These are phyloP conservation scores for Tangara arthus DNA, from an alignment of 2,797 vertebrate species.

Conservation along the genomic window DNA sequence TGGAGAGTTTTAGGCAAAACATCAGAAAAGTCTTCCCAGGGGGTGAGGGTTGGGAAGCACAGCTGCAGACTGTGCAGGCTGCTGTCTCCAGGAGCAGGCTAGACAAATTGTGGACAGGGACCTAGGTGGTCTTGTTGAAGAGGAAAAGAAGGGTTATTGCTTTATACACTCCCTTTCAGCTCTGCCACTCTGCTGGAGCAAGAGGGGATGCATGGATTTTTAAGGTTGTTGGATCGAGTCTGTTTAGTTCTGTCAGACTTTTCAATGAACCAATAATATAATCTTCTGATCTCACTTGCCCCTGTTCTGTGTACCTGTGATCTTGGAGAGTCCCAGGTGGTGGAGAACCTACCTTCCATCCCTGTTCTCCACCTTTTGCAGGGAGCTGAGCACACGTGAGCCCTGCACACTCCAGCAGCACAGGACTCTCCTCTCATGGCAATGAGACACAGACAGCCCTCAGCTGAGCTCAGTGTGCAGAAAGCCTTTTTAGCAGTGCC, in stretches of 20 bases:
- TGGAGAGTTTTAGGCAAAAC: not conserved
- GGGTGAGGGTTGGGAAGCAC: not conserved
- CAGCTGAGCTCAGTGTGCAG: not conserved
- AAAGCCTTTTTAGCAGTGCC: not conserved
- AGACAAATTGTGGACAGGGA: not conserved
- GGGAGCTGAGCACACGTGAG: not conserved
- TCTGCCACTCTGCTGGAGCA: not conserved
- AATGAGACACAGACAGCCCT: not conserved
- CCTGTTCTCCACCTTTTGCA: accelerated
- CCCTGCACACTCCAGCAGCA: not conserved
- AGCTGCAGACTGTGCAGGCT: slow-evolving; percentile 19
- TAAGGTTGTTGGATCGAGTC: accelerated
- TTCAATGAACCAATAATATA: not conserved
- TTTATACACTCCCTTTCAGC: not conserved
- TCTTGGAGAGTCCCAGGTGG: accelerated
- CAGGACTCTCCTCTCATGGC: not conserved
- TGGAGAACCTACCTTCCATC: not conserved
- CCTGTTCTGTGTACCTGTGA: not conserved
- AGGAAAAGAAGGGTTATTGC: not conserved
- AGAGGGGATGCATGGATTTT: not conserved
- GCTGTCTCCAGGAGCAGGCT: not conserved
- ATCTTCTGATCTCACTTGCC: not conserved
- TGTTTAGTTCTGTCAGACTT: not conserved
- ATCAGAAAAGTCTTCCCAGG: not conserved
- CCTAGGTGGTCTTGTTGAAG: not conserved